A percentile compares a stretch with the other conserved stretches of the same genome.
phyloP scores from a whole-genome alignment of 2,888 invertebrate genomes.

The Drosophila cognata region DNA sequence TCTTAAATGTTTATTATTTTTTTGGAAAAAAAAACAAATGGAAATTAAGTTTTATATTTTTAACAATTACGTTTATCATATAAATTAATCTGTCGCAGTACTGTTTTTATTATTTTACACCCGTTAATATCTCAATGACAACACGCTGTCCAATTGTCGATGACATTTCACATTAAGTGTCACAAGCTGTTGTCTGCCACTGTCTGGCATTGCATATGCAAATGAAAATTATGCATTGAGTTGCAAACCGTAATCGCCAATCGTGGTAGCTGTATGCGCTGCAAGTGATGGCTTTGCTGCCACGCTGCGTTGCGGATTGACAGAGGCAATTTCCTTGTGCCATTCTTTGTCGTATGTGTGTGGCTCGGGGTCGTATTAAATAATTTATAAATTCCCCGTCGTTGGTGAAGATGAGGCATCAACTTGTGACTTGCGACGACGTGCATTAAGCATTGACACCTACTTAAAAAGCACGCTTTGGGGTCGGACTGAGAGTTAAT shows the following conservation, averaged over 20 bases:
- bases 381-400: slow-evolving; percentile 46
- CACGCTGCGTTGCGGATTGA: neutral
- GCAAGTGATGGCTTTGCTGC: neutral
- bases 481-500: slow-evolving; percentile 60
- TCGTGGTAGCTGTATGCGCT: neutral
- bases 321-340: slow-evolving; percentile 32
- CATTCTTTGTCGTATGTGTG: slow-evolving; percentile 6
- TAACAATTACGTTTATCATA: neutral
- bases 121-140: neutral
- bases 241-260: slow-evolving; percentile 9
- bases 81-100: neutral
- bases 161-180: slow-evolving; percentile 43
- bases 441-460: slow-evolving; percentile 74
- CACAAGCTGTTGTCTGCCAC: slow-evolving; percentile 5
- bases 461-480: slow-evolving; percentile 31
- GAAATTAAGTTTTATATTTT: neutral
- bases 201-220: slow-evolving; percentile 36
- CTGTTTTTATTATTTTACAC: neutral
- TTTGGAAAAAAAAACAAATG: neutral
- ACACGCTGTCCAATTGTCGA: slow-evolving; percentile 4
- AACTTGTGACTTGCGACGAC: slow-evolving; percentile 31
- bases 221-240: slow-evolving; percentile 26
- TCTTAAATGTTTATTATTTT: neutral
- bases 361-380: slow-evolving; percentile 34
- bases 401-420: neutral